phyloP scores from a whole-genome alignment of 2,888 invertebrate species.

The Bursaphelenchus okinawaensis region DNA sequence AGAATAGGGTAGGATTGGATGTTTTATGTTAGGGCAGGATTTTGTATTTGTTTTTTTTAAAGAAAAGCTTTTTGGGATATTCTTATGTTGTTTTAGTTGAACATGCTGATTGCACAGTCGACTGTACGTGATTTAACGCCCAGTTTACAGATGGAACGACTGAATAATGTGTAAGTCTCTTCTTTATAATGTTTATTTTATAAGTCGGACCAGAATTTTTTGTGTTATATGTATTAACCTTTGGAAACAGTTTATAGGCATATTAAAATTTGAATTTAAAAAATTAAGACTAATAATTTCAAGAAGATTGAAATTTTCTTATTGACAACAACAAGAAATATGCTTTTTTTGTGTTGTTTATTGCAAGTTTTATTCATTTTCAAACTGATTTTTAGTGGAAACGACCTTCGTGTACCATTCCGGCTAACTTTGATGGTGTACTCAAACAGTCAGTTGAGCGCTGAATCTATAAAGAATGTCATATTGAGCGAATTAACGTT shows the following conservation, averaged over 20 bases:
- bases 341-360: too few relatives aligned
- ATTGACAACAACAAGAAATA: too few relatives aligned
- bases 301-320: too few relatives aligned
- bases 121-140: slow-evolving; percentile 12
- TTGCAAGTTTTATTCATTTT: too few relatives aligned
- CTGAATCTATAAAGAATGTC: slow-evolving; percentile 13
- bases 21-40: not conserved
- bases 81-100: not conserved
- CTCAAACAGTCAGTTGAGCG: slow-evolving; percentile 9
- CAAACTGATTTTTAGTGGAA: slow-evolving; percentile 3
- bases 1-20: not conserved
- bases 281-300: too few relatives aligned
- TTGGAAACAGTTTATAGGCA: too few relatives aligned
- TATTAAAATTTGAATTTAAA: too few relatives aligned
- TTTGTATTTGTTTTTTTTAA: too few relatives aligned
- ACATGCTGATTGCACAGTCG: slow-evolving; percentile 11
- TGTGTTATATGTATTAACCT: too few relatives aligned
- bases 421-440: slow-evolving; percentile 7
- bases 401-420: slow-evolving; percentile 13
- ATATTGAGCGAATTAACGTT: slow-evolving; percentile 9
- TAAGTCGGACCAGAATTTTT: too few relatives aligned
- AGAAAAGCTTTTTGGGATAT: too few relatives aligned
- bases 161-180: slow-evolving; percentile 4
- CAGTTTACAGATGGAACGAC: slow-evolving; percentile 6
- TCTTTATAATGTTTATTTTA: too few relatives aligned